Base-by-base conservation (phyloP, 2,113 vertebrate genomes). In the Takifugu flavidus region DNA sequence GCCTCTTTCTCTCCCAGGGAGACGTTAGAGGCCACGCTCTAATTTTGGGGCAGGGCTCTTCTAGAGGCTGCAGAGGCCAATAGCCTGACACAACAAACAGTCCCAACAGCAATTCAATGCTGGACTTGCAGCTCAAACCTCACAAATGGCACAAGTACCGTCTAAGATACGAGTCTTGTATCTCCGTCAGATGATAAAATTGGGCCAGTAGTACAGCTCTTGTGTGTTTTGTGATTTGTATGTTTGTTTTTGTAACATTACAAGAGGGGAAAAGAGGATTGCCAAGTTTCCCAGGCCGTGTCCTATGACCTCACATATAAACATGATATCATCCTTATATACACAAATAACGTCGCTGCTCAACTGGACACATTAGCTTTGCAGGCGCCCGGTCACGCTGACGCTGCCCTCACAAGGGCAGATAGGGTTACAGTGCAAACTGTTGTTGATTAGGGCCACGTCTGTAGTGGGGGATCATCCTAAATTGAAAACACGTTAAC, bases 401-500 rank as follows among this genome's bases (percentile, higher is more conserved):
- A 72, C 58, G 71, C 70, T 78, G 66, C 74, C 82, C 75, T 62
- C 46, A 57, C 70, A 28, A 70, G 85, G 83, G 70, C 81, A 73
- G 80, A 86, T 91, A 85, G 69, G 80, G 86, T 92, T 92, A 87
- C 91, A 89, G 79, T 80, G 78, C 87, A 88, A 87, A 91, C 88
- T 91, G 88, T 90, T 91, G 90, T 90, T 92, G 89, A 92, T 92
- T 91, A 91, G 75, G 75, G 73, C 72, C 67, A 46, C 67, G 82
- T 78, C 71, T 85, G 74, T 79, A 77, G 79, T 47, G 56, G 79
- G 82, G 81, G 85, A 78, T 83, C 86, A 76, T 83, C 82, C 75
- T 75, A 89, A 90, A 91, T 91, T 91, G 88, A 90, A 92, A 90
- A 89, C 91, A 92, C 85, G 89, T 89, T 90, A 89, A 78, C 70